phyloP scores from a whole-genome alignment of 2,888 invertebrate genomes.

The Apotomis capreana region DNA sequence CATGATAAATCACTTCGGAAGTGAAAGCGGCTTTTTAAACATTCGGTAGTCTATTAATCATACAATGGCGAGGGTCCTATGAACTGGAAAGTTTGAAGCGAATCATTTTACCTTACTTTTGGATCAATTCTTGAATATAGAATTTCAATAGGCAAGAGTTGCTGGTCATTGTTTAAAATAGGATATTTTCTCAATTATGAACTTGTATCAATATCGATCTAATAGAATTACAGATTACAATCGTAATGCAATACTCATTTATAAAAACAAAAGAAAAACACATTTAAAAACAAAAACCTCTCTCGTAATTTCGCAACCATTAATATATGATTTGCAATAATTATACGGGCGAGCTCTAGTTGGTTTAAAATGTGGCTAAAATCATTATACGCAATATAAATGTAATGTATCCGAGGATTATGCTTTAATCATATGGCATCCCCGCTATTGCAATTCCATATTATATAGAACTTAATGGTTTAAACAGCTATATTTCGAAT shows the following conservation, averaged over 20 bases:
- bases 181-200: background rate
- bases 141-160: constrained; percentile 7
- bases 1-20: constrained; percentile 74
- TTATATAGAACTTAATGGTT: background rate
- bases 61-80: constrained; percentile 63
- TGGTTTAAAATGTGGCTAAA: no score
- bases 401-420: no score
- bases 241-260: no score
- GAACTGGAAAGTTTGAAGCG: constrained; percentile 51
- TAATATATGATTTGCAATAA: no score
- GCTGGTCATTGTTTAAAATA: constrained; percentile 12
- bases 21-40: constrained; percentile 71
- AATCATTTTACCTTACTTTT: constrained; percentile 35
- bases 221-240: no score
- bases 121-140: constrained; percentile 23
- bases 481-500: background rate
- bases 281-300: no score
- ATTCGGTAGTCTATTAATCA: constrained; percentile 71
- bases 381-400: no score
- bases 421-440: no score
- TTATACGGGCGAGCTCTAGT: no score
- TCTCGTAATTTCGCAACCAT: no score
- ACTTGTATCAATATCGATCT: no score
- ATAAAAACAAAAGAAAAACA: no score
- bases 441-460: background rate